Evolutionary conservation across 1,140 invertebrate genomes (phyloP).

Genomic region (Patella vulgata): DNA sequence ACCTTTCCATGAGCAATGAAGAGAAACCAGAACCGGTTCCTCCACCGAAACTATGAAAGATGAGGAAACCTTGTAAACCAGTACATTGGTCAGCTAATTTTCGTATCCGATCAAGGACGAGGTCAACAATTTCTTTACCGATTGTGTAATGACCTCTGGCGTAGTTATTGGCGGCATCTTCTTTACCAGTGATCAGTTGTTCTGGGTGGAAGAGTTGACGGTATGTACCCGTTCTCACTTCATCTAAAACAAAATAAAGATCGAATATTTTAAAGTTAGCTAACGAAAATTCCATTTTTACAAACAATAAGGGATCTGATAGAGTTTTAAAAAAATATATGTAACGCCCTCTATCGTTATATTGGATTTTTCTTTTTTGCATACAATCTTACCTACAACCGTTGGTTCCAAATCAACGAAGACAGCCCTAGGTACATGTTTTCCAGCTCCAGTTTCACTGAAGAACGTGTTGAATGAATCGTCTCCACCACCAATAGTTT

Average conservation of each 20-base stretch:
- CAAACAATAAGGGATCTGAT: slow-evolving; percentile 29
- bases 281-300: background rate
- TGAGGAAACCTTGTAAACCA: slow-evolving; percentile 77
- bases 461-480: too few relatives aligned
- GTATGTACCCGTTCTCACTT: too few relatives aligned
- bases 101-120: slow-evolving; percentile 45
- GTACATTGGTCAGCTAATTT: slow-evolving; percentile 78
- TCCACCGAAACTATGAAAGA: too few relatives aligned
- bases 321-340: slow-evolving; percentile 61
- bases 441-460: slow-evolving; percentile 76
- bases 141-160: slow-evolving; percentile 52
- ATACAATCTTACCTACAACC: too few relatives aligned
- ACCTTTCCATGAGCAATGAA: too few relatives aligned
- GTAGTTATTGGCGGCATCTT: too few relatives aligned
- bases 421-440: slow-evolving; percentile 67
- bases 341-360: slow-evolving; percentile 63
- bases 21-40: too few relatives aligned
- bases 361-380: slow-evolving; percentile 75
- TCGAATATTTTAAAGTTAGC: background rate
- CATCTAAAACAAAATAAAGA: too few relatives aligned
- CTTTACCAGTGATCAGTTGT: too few relatives aligned
- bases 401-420: slow-evolving; percentile 68
- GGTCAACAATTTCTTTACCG: slow-evolving; percentile 77
- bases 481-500: too few relatives aligned
- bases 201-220: too few relatives aligned